phyloP scores from a whole-genome alignment of 92 coral and sea anemone species.

The Porites divaricata region DNA sequence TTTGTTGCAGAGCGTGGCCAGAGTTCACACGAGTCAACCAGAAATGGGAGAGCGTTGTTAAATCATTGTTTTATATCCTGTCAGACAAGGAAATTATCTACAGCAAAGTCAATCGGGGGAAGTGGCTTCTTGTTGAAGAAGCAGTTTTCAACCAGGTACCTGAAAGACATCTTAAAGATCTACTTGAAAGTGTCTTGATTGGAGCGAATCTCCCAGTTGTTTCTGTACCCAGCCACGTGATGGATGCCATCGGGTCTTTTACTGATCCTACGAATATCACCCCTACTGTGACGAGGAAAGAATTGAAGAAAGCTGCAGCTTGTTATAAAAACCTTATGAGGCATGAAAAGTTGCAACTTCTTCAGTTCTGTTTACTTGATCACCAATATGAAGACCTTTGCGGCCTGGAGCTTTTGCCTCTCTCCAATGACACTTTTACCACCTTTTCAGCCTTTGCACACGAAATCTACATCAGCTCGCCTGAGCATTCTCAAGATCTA shows the following conservation, averaged over 20 bases:
- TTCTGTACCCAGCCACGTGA: conserved; percentile 68
- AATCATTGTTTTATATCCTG: conserved; percentile 32
- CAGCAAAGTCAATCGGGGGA: conserved; percentile 52
- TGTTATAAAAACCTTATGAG: conserved; percentile 38
- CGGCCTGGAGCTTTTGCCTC: conserved; percentile 76
- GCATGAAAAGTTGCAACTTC: conserved; percentile 64
- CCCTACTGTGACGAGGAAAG: conserved; percentile 11
- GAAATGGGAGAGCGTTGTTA: conserved; percentile 57
- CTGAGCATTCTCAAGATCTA: conserved; percentile 68
- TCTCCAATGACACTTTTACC: conserved; percentile 67
- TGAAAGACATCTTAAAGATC: conserved; percentile 28
- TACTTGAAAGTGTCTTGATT: conserved; percentile 41
- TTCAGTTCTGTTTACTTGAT: conserved; percentile 71
- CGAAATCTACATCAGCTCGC: conserved; percentile 61
- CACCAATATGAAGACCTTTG: conserved; percentile 37
- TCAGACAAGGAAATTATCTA: conserved; percentile 39
- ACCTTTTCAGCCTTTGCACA: conserved; percentile 32
- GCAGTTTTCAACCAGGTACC: conserved; percentile 29
- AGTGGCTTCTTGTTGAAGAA: conserved; percentile 56
- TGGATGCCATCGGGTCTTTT: conserved; percentile 13
- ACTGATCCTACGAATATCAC: background rate
- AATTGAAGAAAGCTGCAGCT: conserved; percentile 12
- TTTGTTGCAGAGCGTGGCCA: conserved; percentile 52
- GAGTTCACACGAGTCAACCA: conserved; percentile 43
- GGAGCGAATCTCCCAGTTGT: conserved; percentile 51